Evolutionary conservation across 2,888 invertebrate genomes (phyloP), one percentile per base, ranked within the genome.

Genomic region (Diachrysia chrysitis): DNA sequence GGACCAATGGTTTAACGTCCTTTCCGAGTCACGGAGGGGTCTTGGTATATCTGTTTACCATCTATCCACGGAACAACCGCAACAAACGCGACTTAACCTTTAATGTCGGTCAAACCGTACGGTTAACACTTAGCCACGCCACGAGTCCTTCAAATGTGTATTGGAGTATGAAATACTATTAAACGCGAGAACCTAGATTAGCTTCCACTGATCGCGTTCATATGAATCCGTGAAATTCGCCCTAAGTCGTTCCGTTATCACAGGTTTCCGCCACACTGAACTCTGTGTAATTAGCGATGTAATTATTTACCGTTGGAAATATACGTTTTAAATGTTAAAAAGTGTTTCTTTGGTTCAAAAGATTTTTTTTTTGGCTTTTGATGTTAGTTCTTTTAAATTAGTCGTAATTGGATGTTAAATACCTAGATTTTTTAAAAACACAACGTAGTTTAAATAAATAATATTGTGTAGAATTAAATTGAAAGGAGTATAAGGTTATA

Each of bases 211-310:
- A 42, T 42, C 42, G 42, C n/a, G n/a, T 6, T 42, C n/a, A 16
- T 1, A n/a, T 16, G 5, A 16, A 16, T 1, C 42, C 5, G n/a
- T 42, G 16, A 2, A 16, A n/a, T n/a, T n/a, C n/a, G n/a, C 6
- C 42, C 42, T 5, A 77, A 69, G 72, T 55, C 67, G 57, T 21
- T 59, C 57, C 66, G 81, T 87, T 87, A 87, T 87, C 87, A 75
- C 73, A 32, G 53, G 69, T 87, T 87, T 87, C 86, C 87, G 85
- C 65, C 71, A 83, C 82, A 83, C 77, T 80, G 87, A 76, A 48
- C 78, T 65, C 57, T 72, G 61, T 53, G 81, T 84, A 87, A 87
- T 87, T 87, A 87, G 83, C 79, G 69, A 71, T 72, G 79, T 86
- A 85, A 87, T 87, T 86, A 85, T 78, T 82, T 82, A 82, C 67